A percentile compares a stretch with the other conserved stretches of the same genome.
Evolutionary conservation across 2,113 vertebrate genomes (phyloP).

Genomic region (Perca schrenkii): DNA sequence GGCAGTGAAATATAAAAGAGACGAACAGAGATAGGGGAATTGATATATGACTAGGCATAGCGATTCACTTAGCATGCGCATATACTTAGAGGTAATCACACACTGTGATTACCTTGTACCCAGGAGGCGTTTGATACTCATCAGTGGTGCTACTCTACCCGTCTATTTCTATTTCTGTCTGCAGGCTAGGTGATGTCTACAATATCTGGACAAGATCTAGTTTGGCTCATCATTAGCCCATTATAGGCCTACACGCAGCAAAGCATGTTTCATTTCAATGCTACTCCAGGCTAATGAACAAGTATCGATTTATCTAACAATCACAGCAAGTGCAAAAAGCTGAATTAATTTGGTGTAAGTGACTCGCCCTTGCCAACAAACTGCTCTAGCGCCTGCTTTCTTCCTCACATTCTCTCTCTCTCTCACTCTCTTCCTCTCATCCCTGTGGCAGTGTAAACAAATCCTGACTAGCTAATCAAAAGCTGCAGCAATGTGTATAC

Average conservation of each 20-base stretch:
- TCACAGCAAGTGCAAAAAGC: constrained; percentile 60
- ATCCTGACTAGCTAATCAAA: constrained; percentile 38
- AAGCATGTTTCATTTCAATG: constrained; percentile 63
- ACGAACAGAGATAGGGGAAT: constrained; percentile 22
- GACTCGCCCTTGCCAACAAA: constrained; percentile 64
- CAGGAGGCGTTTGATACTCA: constrained; percentile 56
- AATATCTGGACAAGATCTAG: constrained; percentile 62
- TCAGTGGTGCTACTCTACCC: constrained; percentile 43
- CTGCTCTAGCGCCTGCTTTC: constrained; percentile 27
- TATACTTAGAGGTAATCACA: constrained; percentile 54
- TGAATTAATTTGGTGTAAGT: constrained; percentile 74
- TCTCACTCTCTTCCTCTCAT: neutral
- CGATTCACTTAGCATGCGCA: constrained; percentile 37
- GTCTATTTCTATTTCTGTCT: constrained; percentile 57
- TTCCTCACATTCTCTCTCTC: neutral
- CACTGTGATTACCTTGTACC: constrained; percentile 50
- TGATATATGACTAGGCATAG: constrained; percentile 33
- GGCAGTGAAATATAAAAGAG: constrained; percentile 18
- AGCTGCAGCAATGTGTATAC: constrained; percentile 13
- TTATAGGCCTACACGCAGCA: constrained; percentile 54
- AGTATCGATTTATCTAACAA: constrained; percentile 75
- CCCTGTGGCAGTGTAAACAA: constrained; percentile 28
- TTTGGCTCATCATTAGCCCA: constrained; percentile 64
- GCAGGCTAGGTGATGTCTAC: constrained; percentile 51
- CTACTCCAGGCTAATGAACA: constrained; percentile 71